phyloP scores from a whole-genome alignment of 2,888 invertebrate species.

The Dorcus parallelipipedus region DNA sequence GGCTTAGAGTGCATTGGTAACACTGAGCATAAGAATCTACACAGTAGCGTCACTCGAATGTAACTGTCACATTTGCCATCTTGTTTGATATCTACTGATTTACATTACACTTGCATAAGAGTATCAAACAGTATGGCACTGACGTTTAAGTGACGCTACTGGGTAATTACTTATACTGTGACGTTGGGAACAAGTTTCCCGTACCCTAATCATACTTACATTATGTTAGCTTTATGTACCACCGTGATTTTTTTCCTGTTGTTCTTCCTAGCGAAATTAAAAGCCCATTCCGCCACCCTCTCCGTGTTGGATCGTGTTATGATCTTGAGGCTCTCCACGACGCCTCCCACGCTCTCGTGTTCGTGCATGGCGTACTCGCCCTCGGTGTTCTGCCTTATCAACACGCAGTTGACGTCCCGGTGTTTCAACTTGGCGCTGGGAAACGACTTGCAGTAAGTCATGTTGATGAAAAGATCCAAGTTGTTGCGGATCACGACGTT shows the following conservation, averaged over 20 bases:
- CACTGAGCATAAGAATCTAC: no score
- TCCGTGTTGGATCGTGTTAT: slow-evolving; percentile 52
- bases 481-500: slow-evolving; percentile 55
- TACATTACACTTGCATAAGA: no score
- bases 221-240: slow-evolving; percentile 63
- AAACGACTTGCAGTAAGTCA: slow-evolving; percentile 55
- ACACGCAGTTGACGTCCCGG: slow-evolving; percentile 54
- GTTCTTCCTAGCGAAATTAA: slow-evolving; percentile 55
- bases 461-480: slow-evolving; percentile 57
- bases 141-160: no score
- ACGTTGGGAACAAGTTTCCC: no score
- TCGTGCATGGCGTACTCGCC: slow-evolving; percentile 63
- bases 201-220: slow-evolving; percentile 38
- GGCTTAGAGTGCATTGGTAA: no score
- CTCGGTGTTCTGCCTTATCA: slow-evolving; percentile 64
- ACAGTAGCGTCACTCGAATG: no score
- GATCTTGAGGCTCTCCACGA: slow-evolving; percentile 61
- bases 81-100: no score
- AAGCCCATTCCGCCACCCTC: slow-evolving; percentile 59
- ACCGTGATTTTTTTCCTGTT: slow-evolving; percentile 60
- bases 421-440: slow-evolving; percentile 49
- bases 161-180: no score
- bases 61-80: no score
- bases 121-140: no score
- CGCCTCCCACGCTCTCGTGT: slow-evolving; percentile 58